phyloP scores from a whole-genome alignment of 1,140 invertebrate species.

The Drosophila gunungcola region DNA sequence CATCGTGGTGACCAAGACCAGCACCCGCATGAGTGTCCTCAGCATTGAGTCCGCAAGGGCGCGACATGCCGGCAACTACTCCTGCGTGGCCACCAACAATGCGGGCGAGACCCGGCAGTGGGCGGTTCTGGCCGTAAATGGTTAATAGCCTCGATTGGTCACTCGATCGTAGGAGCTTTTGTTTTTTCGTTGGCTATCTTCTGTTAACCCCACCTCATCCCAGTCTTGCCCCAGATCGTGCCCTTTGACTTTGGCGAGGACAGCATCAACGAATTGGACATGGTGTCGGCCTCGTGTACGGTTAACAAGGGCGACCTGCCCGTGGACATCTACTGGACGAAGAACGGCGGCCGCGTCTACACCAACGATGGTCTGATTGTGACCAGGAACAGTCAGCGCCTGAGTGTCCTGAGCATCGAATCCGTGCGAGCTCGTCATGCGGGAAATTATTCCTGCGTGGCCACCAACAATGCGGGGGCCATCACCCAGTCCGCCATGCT shows the following conservation, averaged over 20 bases:
- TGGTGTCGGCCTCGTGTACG: conserved; percentile 90
- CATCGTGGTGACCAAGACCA: conserved; percentile 87
- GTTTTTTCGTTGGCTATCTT: conserved; percentile 43
- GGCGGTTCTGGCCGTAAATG: conserved; percentile 85
- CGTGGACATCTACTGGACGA: conserved; percentile 90
- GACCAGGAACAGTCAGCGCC: conserved; percentile 88
- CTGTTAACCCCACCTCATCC: conserved; percentile 19
- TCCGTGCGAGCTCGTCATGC: conserved; percentile 87
- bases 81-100: conserved; percentile 90
- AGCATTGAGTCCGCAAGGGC: conserved; percentile 88
- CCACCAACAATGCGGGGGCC: conserved; percentile 90
- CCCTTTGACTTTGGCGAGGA: conserved; percentile 90
- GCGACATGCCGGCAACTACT: conserved; percentile 89
- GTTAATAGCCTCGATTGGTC: conserved; percentile 35
- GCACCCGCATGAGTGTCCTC: conserved; percentile 88
- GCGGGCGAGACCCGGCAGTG: conserved; percentile 90
- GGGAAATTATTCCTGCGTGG: conserved; percentile 90
- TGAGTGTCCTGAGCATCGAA: conserved; percentile 89
- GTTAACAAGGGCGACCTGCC: conserved; percentile 94
- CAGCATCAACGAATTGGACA: conserved; percentile 89
- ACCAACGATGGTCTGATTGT: conserved; percentile 85
- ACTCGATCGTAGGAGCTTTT: conserved; percentile 5
- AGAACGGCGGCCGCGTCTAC: conserved; percentile 82
- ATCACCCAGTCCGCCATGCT: conserved; percentile 89
- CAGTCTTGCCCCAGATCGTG: conserved; percentile 89